phyloP scores from a whole-genome alignment of 2,888 invertebrate species.

The Apodemia hepburni region DNA sequence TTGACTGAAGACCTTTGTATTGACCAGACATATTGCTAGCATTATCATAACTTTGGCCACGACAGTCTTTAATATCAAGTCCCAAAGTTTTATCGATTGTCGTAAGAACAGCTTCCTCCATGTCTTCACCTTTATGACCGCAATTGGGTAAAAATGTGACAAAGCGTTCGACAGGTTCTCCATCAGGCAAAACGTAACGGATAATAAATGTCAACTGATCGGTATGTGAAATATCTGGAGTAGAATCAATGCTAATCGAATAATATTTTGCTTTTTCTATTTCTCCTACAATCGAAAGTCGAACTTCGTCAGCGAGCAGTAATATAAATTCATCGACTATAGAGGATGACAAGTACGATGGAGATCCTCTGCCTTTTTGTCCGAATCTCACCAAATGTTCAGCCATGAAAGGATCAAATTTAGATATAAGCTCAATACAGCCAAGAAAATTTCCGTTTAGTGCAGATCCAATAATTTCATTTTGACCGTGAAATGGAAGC shows the following conservation, averaged over 20 bases:
- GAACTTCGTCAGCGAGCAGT: constrained; percentile 15
- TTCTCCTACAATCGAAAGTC: constrained; percentile 15
- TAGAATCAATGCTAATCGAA: constrained; percentile 15
- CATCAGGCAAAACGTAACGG: not conserved
- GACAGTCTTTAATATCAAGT: constrained; percentile 15
- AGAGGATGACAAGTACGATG: constrained; percentile 29
- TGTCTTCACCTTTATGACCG: constrained; percentile 9
- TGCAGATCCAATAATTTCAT: no score
- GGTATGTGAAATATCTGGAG: constrained; percentile 9
- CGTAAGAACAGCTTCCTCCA: constrained; percentile 6
- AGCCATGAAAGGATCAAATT: constrained; percentile 37
- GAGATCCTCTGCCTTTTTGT: constrained; percentile 33
- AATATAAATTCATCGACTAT: constrained; percentile 14
- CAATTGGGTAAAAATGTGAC: constrained; percentile 14
- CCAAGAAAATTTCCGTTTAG: constrained; percentile 5
- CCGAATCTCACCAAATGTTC: constrained; percentile 30
- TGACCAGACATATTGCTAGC: constrained; percentile 17
- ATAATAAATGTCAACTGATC: constrained; percentile 10
- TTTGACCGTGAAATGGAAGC: constrained; percentile 7
- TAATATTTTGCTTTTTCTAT: constrained; percentile 15
- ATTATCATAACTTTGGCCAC: constrained; percentile 16
- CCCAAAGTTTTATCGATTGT: constrained; percentile 17
- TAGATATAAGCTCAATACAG: constrained; percentile 26
- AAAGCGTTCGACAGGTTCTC: constrained; percentile 15
- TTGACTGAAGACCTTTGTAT: constrained; percentile 10